Base-by-base conservation (phyloP, 2,113 vertebrate species). In the Cygnus buccinator region DNA sequence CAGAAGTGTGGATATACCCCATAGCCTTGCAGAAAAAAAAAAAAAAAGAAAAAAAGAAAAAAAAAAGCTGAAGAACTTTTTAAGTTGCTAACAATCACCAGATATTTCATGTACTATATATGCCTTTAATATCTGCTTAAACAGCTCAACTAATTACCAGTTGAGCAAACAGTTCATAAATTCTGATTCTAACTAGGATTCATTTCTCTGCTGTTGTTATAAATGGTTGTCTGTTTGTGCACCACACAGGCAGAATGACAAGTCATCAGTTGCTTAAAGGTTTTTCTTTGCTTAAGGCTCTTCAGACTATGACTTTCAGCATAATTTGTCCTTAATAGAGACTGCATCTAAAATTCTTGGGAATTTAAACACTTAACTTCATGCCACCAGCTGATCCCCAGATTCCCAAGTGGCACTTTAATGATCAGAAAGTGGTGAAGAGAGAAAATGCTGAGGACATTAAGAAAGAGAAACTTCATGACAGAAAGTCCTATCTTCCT, bases 311-410 rank as follows among this genome's bases (percentile, higher is more conserved):
- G 89, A 92, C 91, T 97, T 97, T 82, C 48, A 95, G 72, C 55
- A 94, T 95, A 94, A 91, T 96, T 95, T 97, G 46, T 91, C 94
- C 78, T 94, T 96, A 97, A 91, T 75, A 95, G 78, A 95, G 97
- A 95, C 29, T 78, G 81, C 20, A 87, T 77, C 71, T 90, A 86
- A 97, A 96, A 89, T 96, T 87, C 83, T 84, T 94, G 67, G 73
- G 68, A 95, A 96, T 84, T 92, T 77, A 93, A 96, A 77, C 50
- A 77, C 92, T 94, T 89, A 67, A 91, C 61, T 96, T 91, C 55
- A 57, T 65, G 66, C 33, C 85, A 78, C 84, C 86, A 96, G 89
- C 75, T 96, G 81, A 97, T 96, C 79, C 17, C 50, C 31, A 81
- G 57, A 92, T 95, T 93, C 93, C 93, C 84, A 84, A 94, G 93